Conservation (phyloP, 2,888 invertebrate genomes). For the Saturnia pavonia region DNA sequence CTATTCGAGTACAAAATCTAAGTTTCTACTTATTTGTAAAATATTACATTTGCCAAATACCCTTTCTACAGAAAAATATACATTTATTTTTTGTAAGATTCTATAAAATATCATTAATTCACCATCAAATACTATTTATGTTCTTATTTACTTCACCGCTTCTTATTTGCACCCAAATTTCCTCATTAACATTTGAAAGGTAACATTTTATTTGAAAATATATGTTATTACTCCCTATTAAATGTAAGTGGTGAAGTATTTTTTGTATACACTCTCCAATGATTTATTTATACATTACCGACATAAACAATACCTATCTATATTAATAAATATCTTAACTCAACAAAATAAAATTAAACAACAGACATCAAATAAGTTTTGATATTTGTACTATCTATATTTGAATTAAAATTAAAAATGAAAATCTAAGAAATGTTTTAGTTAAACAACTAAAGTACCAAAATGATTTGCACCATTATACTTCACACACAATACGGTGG, state of each 20-base stretch:
- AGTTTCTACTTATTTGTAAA: conserved; percentile 26
- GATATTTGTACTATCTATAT: background rate
- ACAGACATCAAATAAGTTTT: background rate
- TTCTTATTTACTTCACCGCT: conserved; percentile 8
- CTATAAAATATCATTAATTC: conserved; percentile 33
- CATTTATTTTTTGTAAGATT: conserved; percentile 31
- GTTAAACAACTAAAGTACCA: background rate
- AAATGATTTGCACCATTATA: conserved; percentile 10
- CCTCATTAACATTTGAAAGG: background rate
- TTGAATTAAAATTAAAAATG: background rate
- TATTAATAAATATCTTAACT: background rate
- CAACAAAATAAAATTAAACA: background rate
- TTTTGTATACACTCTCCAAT: background rate
- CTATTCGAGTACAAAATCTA: conserved; percentile 45
- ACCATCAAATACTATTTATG: conserved; percentile 19
- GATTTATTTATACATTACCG: background rate
- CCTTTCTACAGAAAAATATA: conserved; percentile 36
- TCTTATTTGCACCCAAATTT: background rate
- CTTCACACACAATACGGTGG: background rate
- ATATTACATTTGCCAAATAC: conserved; percentile 23
- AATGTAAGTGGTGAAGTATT: background rate
- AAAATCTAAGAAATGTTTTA: background rate
- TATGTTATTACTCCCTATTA: background rate
- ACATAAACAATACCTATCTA: background rate
- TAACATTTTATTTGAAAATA: background rate